These are phyloP conservation scores for Drosophila birchii DNA, from an alignment of 2,888 invertebrate species.

Conservation along the genomic window DNA sequence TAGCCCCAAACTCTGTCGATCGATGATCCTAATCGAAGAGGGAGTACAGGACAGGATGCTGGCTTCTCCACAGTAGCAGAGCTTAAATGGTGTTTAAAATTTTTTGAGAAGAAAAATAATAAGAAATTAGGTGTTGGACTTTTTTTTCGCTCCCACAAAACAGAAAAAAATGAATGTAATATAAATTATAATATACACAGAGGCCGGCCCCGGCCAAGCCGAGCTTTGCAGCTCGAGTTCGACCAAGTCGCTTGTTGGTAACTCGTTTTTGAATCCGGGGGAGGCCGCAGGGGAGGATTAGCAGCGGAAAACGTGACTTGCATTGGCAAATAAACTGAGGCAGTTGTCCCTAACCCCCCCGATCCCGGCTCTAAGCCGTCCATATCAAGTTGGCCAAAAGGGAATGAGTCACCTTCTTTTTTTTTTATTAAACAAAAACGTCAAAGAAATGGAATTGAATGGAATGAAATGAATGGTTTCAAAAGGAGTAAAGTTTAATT, in stretches of 20 bases:
- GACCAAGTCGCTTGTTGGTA: slow-evolving; percentile 38
- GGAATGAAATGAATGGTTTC: not conserved
- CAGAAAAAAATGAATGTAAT: slow-evolving; percentile 44
- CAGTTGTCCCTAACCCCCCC: slow-evolving; percentile 32
- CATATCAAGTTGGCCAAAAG: slow-evolving; percentile 14
- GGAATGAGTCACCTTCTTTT: slow-evolving; percentile 19
- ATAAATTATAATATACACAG: slow-evolving; percentile 45
- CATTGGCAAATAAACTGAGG: slow-evolving; percentile 78
- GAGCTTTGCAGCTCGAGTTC: slow-evolving; percentile 22
- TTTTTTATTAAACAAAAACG: not conserved
- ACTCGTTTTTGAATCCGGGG: slow-evolving; percentile 52
- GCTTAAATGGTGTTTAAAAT: not conserved
- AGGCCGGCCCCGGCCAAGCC: slow-evolving; percentile 14
- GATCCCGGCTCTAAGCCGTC: not conserved
- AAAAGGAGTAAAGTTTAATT: not conserved
- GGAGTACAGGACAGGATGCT: not conserved
- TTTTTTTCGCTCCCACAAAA: slow-evolving; percentile 13
- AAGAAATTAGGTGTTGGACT: slow-evolving; percentile 69
- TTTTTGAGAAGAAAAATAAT: not conserved
- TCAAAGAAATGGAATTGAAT: slow-evolving; percentile 8
- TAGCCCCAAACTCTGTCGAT: slow-evolving; percentile 66
- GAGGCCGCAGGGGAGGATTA: slow-evolving; percentile 1
- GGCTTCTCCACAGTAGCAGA: not conserved
- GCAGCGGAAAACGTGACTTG: slow-evolving; percentile 75
- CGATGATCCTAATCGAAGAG: slow-evolving; percentile 60